These are phyloP conservation scores for Cephonodes hylas DNA, from an alignment of 2,888 invertebrate species.

Conservation along the genomic window DNA sequence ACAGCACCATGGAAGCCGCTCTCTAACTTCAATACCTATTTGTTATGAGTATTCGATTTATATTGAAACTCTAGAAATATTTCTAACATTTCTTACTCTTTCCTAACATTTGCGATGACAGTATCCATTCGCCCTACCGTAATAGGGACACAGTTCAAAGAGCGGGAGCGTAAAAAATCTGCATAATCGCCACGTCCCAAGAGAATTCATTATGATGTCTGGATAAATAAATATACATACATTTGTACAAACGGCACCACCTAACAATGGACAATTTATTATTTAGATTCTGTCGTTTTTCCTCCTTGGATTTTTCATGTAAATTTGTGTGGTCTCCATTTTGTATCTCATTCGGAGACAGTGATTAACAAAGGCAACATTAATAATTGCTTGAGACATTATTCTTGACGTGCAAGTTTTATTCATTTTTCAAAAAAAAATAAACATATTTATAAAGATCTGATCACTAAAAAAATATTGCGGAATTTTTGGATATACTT, in stretches of 20 bases:
- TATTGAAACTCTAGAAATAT: neutral
- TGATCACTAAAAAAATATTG: neutral
- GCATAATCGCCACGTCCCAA: constrained; percentile 57
- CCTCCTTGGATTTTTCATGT: constrained; percentile 62
- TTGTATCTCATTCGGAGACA: constrained; percentile 35
- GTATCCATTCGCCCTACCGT: constrained; percentile 20
- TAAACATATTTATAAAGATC: too few relatives aligned
- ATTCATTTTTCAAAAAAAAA: too few relatives aligned
- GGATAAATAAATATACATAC: constrained; percentile 67
- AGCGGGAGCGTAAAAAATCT: constrained; percentile 51
- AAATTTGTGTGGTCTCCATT: constrained; percentile 53
- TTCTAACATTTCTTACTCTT: neutral
- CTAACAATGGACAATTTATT: constrained; percentile 77
- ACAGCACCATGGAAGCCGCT: too few relatives aligned
- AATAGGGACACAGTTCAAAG: constrained; percentile 39
- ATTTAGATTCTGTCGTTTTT: constrained; percentile 68
- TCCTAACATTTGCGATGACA: neutral
- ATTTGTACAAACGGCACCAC: constrained; percentile 55
- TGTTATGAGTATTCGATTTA: too few relatives aligned
- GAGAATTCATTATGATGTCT: constrained; percentile 73
- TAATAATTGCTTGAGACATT: constrained; percentile 43
- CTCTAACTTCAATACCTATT: too few relatives aligned
- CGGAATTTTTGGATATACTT: too few relatives aligned
- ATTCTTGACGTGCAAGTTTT: neutral
- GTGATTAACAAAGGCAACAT: constrained; percentile 52